Percentiles rank a stretch among this genome's conserved stretches.
Evolutionary conservation across 2,888 invertebrate genomes (phyloP).

Genomic region (Luffia ferchaultella): DNA sequence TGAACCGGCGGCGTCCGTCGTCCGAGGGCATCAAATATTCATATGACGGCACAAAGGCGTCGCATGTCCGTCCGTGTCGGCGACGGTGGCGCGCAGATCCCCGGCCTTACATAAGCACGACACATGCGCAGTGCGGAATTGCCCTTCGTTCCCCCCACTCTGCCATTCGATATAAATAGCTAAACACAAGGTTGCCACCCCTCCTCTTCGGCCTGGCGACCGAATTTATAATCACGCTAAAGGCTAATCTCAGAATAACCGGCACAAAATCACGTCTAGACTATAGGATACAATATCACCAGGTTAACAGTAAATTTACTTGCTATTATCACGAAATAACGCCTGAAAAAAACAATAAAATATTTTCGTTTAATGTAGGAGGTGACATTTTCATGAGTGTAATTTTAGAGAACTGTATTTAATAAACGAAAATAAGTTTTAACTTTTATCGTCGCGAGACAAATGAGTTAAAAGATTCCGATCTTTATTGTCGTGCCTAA

Average conservation of each 20-base stretch:
- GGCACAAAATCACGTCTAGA: no score
- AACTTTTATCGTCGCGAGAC: no score
- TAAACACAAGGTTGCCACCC: slow-evolving; percentile 65
- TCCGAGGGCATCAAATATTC: slow-evolving; percentile 33
- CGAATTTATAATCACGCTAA: slow-evolving; percentile 61
- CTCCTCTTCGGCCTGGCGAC: slow-evolving; percentile 47
- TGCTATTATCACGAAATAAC: no score
- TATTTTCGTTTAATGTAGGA: no score
- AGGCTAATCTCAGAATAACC: slow-evolving; percentile 58
- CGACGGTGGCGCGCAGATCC: slow-evolving; percentile 10
- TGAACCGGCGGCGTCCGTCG: slow-evolving; percentile 4
- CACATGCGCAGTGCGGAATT: slow-evolving; percentile 29
- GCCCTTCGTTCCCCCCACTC: slow-evolving; percentile 39
- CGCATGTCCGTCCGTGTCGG: slow-evolving; percentile 12
- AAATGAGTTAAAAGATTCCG: no score
- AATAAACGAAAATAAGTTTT: no score
- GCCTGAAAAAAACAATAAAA: no score
- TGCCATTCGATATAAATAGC: slow-evolving; percentile 60
- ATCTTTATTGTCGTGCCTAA: no score
- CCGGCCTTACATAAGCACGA: slow-evolving; percentile 49
- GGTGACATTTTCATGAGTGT: no score
- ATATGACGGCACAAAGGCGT: slow-evolving; percentile 23
- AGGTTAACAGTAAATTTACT: no score
- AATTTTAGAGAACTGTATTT: no score
- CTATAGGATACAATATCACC: no score